Base-by-base conservation (phyloP, 2,113 vertebrate genomes). In the Salvelinus alpinus region DNA sequence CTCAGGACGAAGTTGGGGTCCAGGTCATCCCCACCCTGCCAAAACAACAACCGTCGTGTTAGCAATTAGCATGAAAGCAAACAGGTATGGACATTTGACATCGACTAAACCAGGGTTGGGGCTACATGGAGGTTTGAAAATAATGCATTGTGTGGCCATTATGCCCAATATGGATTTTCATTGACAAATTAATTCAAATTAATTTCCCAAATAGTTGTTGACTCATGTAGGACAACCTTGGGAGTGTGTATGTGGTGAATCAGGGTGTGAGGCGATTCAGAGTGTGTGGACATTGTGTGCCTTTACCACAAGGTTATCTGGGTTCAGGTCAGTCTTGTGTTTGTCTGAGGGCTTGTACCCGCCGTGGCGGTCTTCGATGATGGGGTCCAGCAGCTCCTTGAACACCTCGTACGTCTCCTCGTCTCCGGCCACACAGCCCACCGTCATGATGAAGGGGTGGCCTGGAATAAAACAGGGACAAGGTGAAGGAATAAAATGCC, bases 401-500 rank as follows among this genome's bases (percentile, higher is more conserved):
- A 97, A 98, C 57, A 96, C 95, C 0, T 95, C 95, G 65, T 99
- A 99, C 0, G 90, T 94, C 76, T 99, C 96, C 89, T 99, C 97
- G 75, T 99, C 97, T 24, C 97, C 97, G 62, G 97, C 97, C 71
- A 97, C 97, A 0, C 95, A 96, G 83, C 97, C 97, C 90, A 99
- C 97, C 0, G 97, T 99, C 97, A 98, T 94, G 87, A 99, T 99
- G 89, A 89, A 99, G 51, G 97, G 97, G 82, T 99, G 98, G 64
- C 97, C 98, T 97, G 86, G 72, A 2, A 51, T 77, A 3, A 9
- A 67, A 20, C 16, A 72, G 22, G 38, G n/a, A 6, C 71, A 71
- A 2, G 74, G 73, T 31, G 25, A 66, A 29, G 62, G 11, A n/a
- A 54, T 5, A 62, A 11, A 62, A 62, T 22, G 59, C 3, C 59